phyloP scores from a whole-genome alignment of 2,113 vertebrate species.

The Isichthys henryi region DNA sequence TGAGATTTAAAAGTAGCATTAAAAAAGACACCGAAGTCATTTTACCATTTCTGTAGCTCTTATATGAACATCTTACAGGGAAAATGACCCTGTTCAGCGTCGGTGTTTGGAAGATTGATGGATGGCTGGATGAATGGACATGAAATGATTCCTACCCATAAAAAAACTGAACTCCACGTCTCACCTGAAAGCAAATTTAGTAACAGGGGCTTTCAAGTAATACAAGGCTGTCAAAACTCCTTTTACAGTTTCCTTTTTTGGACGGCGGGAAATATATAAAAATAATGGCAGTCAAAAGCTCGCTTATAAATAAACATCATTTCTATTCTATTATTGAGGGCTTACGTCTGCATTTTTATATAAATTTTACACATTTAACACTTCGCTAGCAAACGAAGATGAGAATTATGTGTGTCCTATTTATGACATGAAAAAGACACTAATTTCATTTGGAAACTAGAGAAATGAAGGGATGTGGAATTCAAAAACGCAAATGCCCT shows the following conservation, averaged over 20 bases:
- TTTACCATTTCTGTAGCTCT: not conserved
- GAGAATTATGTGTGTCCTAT: not conserved
- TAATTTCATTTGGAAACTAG: not conserved
- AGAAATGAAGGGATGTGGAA: not conserved
- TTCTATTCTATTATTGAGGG: not conserved
- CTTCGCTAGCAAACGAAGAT: not conserved
- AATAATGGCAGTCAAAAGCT: not conserved
- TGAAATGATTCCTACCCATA: not conserved
- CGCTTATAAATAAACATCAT: slow-evolving; percentile 2
- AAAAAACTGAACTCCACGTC: not conserved
- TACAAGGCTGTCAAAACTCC: not conserved
- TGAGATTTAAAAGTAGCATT: not conserved
- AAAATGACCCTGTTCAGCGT: not conserved
- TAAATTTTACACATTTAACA: slow-evolving; percentile 4
- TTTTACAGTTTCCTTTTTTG: not conserved
- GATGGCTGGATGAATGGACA: not conserved
- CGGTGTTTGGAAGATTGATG: not conserved
- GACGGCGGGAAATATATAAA: not conserved
- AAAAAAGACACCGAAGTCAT: not conserved
- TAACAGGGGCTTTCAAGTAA: not conserved
- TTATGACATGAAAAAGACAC: not conserved
- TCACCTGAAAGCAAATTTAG: not conserved
- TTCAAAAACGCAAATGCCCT: not conserved
- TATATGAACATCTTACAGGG: not conserved
- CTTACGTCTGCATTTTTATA: not conserved